Evolutionary conservation across 2,113 vertebrate genomes (phyloP), one percentile per base, ranked within the genome.

Genomic region (Promerops cafer): DNA sequence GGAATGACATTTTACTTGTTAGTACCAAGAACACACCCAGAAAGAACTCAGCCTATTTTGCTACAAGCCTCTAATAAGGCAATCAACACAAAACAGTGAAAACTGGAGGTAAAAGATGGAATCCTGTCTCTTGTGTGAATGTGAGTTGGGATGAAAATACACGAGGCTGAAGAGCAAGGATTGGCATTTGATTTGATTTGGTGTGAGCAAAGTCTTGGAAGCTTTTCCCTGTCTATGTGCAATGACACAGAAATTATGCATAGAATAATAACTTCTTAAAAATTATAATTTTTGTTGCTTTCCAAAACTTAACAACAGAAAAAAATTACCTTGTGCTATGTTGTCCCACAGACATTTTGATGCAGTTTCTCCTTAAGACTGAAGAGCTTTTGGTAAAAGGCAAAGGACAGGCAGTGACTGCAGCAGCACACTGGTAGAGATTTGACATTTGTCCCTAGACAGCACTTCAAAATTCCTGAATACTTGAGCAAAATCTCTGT

Each of bases 261-360:
- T 7, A 30, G 6, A 18, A 23, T 15, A 60, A 63, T 14, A 33
- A 20, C 3, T n/a, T 61, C 23, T 37, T n/a, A 8, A 22, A 5
- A 83, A 22, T 23, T 23, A 13, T 23, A 59, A 4, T 17, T 83
- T 44, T 60, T 75, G 3, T 45, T 75, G 3, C n/a, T 66, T 47
- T 88, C 47, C 61, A 52, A 92, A 86, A 56, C 1, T 61, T 21
- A 42, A 6, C 9, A 75, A 8, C 23, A 50, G 9, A 21, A 72
- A 61, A 88, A 88, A 30, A 28, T 14, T 42, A 11, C 13, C 8
- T 52, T 0, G 0, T 17, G 4, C n/a, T 49, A 5, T 21, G 16
- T 1, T 44, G 54, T 57, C 6, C 33, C 8, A 21, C 4, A 47
- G 28, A 16, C 7, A 18, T 64, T 79, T 79, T 1, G 0, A 16